Evolutionary conservation across 2,113 vertebrate species (phyloP), one percentile per base, ranked within the genome.

Genomic region (Lethenteron camtschaticum): DNA sequence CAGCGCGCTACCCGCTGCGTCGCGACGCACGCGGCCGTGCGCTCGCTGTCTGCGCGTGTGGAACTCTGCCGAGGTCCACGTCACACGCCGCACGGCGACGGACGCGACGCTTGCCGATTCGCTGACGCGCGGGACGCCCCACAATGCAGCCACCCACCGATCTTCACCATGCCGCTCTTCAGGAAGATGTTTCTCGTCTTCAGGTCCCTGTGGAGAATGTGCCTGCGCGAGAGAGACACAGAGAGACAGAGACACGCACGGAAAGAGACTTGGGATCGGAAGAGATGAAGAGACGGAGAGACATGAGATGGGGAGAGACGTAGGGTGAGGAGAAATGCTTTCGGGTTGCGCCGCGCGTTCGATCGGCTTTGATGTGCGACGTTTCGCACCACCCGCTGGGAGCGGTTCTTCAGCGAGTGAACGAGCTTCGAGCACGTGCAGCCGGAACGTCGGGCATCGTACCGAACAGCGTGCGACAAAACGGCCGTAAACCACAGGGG

Each of bases 101-200:
- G n/a, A 58, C 57, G 55, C 6, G 55, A 10, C 55, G 57, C 5
- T 5, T 55, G 18, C 41, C n/a, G 9, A 1, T 59, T 12, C 11
- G 57, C 10, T 13, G 55, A 70, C 56, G 11, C 24, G 16, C 12
- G 14, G 11, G 56, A 8, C 2, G 56, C 14, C 13, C 56, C 18
- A 13, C 24, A 71, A 66, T 56, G 12, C 41, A 41, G 41, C 41
- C 41, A 41, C 82, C 82, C 81, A 87, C 87, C 86, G 72, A 89
- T 89, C 81, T 87, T 89, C 75, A 90, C 81, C 10, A 82, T 77
- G 74, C 85, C 85, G 70, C 79, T 83, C 78, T 86, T 91, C 75
- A 90, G 77, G 81, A 89, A 89, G 75, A 90, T 78, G 75, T 89
- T 89, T 77, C 86, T 89, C 73, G 87, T 74, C 78, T 89, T 90